These are phyloP conservation scores for Heliangelus exortis DNA, from an alignment of 2,797 vertebrate genomes.

Conservation along the genomic window DNA sequence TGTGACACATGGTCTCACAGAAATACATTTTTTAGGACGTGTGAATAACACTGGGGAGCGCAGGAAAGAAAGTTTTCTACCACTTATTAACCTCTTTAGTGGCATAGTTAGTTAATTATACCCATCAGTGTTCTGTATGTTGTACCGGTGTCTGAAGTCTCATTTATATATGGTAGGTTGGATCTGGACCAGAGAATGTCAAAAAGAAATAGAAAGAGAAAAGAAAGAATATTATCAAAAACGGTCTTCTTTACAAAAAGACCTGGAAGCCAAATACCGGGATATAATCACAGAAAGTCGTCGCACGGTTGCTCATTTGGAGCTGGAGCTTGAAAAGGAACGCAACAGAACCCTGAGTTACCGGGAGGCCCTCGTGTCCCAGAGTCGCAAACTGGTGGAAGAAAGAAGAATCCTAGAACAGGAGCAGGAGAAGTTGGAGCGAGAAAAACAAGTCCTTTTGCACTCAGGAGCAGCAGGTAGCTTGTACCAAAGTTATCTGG, in stretches of 20 bases:
- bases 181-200: conserved; percentile 96
- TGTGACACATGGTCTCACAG: not conserved
- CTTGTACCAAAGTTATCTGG: conserved; percentile 81
- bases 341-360: conserved; percentile 88
- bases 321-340: conserved; percentile 94
- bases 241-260: conserved; percentile 78
- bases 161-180: conserved; percentile 81
- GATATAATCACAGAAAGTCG: conserved; percentile 87
- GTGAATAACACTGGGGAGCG: not conserved
- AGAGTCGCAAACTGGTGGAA: conserved; percentile 89
- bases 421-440: conserved; percentile 84
- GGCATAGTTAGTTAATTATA: not conserved
- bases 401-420: conserved; percentile 87
- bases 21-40: not conserved
- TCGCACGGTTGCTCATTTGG: conserved; percentile 83
- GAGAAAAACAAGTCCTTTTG: conserved; percentile 80
- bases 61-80: not conserved
- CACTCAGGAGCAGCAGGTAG: conserved; percentile 78
- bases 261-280: conserved; percentile 88
- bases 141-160: not conserved
- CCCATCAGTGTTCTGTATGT: not conserved
- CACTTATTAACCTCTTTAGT: not conserved
- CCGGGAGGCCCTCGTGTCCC: conserved; percentile 87
- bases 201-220: conserved; percentile 88
- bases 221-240: conserved; percentile 82